phyloP scores from a whole-genome alignment of 2,797 vertebrate genomes.

The Falco concolor region DNA sequence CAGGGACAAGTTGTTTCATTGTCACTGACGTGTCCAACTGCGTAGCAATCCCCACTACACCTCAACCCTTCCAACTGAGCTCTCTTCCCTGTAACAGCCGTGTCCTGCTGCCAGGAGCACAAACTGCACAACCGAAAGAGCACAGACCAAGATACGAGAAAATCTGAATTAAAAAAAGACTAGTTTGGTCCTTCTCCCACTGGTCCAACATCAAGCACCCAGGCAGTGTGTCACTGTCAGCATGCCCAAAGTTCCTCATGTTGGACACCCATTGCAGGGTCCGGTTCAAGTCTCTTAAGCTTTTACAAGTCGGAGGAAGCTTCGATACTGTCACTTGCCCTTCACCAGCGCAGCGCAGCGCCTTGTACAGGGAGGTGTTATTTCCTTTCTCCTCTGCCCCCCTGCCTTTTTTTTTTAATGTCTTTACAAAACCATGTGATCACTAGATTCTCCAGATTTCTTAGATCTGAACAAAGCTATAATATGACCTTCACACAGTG shows the following conservation, averaged over 20 bases:
- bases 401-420: not conserved
- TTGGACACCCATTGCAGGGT: not conserved
- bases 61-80: not conserved
- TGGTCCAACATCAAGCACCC: not conserved
- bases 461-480: not conserved
- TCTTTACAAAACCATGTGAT: not conserved
- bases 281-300: not conserved
- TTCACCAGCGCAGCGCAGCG: not conserved
- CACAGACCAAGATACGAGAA: not conserved
- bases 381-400: fast-evolving
- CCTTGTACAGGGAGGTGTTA: not conserved
- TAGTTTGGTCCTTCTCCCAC: not conserved
- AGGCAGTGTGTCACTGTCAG: not conserved
- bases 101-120: not conserved
- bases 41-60: not conserved
- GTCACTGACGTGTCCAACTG: not conserved
- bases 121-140: not conserved
- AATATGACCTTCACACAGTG: not conserved
- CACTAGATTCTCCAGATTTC: not conserved
- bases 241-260: fast-evolving
- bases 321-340: not conserved
- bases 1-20: not conserved
- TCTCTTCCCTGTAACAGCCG: not conserved
- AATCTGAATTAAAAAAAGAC: not conserved
- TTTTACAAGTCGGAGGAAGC: not conserved